Evolutionary conservation across 2,888 invertebrate genomes (phyloP).

Genomic region (Druceiella hillmani): DNA sequence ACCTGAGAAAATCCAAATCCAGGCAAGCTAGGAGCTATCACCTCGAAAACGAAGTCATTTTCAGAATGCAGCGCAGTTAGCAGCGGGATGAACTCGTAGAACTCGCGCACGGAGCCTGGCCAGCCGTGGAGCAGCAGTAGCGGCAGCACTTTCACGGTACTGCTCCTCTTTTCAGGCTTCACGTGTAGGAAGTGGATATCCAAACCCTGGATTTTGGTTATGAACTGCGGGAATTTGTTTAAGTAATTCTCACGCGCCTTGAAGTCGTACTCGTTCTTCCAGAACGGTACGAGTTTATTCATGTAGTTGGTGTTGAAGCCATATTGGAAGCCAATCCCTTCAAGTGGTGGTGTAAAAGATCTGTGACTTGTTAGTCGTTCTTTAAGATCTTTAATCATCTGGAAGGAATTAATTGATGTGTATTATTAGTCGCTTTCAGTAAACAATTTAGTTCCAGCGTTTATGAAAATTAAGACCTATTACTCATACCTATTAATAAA

Average conservation of each 20-base stretch:
- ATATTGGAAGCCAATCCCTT: constrained; percentile 69
- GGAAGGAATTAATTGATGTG: too few relatives aligned
- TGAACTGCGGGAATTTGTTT: constrained; percentile 71
- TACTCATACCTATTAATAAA: too few relatives aligned
- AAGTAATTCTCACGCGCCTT: constrained; percentile 58
- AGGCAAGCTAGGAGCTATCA: constrained; percentile 54
- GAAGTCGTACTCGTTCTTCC: constrained; percentile 68
- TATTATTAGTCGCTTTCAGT: too few relatives aligned
- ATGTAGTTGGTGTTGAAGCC: constrained; percentile 72
- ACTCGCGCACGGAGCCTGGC: constrained; percentile 77
- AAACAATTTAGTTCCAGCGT: too few relatives aligned
- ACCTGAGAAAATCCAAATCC: constrained; percentile 53
- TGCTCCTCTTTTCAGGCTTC: constrained; percentile 40
- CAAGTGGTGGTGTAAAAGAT: constrained; percentile 51
- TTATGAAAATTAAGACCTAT: too few relatives aligned
- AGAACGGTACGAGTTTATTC: constrained; percentile 62
- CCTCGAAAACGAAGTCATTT: constrained; percentile 55
- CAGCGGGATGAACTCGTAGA: constrained; percentile 64
- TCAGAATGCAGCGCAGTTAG: constrained; percentile 50
- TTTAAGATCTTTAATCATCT: constrained; percentile 37
- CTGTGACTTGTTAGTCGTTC: constrained; percentile 32
- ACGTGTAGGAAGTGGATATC: constrained; percentile 72
- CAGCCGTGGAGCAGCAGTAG: constrained; percentile 74
- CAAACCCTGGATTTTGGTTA: constrained; percentile 67
- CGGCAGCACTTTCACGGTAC: constrained; percentile 48